These are phyloP conservation scores for Anoplius nigerrimus DNA, from an alignment of 2,888 invertebrate species.

Conservation along the genomic window DNA sequence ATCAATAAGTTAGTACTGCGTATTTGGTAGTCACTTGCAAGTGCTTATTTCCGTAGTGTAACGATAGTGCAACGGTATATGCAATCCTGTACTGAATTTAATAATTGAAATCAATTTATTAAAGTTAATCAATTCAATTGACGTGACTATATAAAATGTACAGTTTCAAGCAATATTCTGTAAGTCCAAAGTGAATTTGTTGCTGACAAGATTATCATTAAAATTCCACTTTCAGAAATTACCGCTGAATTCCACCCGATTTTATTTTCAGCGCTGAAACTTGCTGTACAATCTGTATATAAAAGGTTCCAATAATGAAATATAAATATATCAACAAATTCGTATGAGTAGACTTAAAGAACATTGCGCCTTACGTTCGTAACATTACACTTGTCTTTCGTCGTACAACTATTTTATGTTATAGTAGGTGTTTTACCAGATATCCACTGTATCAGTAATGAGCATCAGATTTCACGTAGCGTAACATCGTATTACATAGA, in stretches of 20 bases:
- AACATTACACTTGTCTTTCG: conserved; percentile 1
- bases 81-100: not conserved
- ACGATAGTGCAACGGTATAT: not conserved
- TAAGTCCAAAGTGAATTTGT: conserved; percentile 7
- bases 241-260: too few relatives aligned
- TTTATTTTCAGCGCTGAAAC: too few relatives aligned
- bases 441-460: conserved; percentile 13
- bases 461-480: not conserved
- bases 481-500: conserved; percentile 11
- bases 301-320: too few relatives aligned
- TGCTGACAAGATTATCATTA: too few relatives aligned
- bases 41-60: not conserved
- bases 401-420: conserved; percentile 5
- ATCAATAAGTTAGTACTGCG: not conserved
- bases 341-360: conserved; percentile 14
- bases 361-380: conserved; percentile 8
- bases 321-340: too few relatives aligned
- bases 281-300: too few relatives aligned
- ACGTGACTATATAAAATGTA: too few relatives aligned
- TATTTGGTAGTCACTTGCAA: not conserved
- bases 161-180: conserved; percentile 11
- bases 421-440: conserved; percentile 3
- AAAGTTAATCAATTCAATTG: too few relatives aligned
- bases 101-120: too few relatives aligned
- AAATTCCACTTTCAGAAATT: too few relatives aligned